Base-by-base conservation (phyloP, 1,140 invertebrate genomes). In the Drosophila pallidifrons region DNA sequence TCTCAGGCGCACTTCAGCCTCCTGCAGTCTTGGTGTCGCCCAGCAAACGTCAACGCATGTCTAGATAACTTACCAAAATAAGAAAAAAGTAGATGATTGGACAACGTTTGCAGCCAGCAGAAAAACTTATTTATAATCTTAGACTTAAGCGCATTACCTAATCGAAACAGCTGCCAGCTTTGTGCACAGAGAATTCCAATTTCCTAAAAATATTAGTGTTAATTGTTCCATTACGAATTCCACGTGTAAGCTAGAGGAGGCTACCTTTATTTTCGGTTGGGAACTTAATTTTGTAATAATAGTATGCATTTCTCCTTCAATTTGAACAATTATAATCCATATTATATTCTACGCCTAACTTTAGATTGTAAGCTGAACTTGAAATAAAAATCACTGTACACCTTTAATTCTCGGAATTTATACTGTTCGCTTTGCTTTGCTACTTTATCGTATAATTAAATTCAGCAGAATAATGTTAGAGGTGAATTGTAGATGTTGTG, bases 1-100 rank as follows among this genome's bases (percentile, higher is more conserved):
- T 88, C 41, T 78, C 79, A 1, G 45, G 75, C 2, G 75, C 63
- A 8, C 80, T 73, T 15, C 76, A 88, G 32, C 85, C 81, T 2
- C 15, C 67, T 3, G 69, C 77, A 0, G 81, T 92, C 13, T 52
- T 85, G 16, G 77, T 87, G 0, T 91, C 91, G 6, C 91, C 91
- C 11, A 82, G 70, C 45, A 92, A 92, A 66, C 74, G 79, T 10
- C 69, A 85, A 51, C 59, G 90, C 1, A 25, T 87, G n/a, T 52
- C 79, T 13, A 81, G 80, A 35, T 88, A 89, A 72, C 46, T 2
- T 8, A 7, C 35, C 35, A 38, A 25, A 25, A 20, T 11, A 35
- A 8, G 15, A 35, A 8, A 7, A 8, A 41, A 1, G 28, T 38
- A 38, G 3, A 43, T 10, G 51, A 41, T 25, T 8, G 20, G 52